These are phyloP conservation scores for Monopterus albus DNA, from an alignment of 2,113 vertebrate genomes.

Conservation along the genomic window DNA sequence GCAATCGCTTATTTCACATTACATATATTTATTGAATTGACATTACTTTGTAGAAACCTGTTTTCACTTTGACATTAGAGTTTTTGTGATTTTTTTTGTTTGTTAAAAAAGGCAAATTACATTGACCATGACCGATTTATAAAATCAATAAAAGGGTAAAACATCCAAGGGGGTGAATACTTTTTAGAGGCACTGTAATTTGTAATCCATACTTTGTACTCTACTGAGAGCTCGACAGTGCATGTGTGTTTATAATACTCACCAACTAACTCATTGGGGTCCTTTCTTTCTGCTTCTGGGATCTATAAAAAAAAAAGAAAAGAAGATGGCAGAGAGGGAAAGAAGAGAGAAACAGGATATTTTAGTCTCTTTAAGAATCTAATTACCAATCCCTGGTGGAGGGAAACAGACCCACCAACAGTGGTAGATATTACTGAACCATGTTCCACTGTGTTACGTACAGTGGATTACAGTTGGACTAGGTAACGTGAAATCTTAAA, in stretches of 20 bases:
- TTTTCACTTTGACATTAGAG: too few species aligned
- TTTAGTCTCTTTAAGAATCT: constrained; percentile 22
- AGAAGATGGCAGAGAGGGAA: constrained; percentile 3
- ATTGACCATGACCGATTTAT: too few species aligned
- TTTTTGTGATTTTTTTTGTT: too few species aligned
- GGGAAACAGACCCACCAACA: neutral
- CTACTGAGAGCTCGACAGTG: too few species aligned
- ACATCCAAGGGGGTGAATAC: too few species aligned
- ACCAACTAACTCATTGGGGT: constrained; percentile 97
- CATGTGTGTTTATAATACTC: constrained; percentile 64
- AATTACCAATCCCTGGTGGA: neutral
- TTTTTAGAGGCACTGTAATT: too few species aligned
- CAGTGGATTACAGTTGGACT: neutral
- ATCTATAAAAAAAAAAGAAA: constrained; percentile 75
- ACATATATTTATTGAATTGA: too few species aligned
- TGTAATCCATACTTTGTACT: too few species aligned
- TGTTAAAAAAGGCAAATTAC: too few species aligned
- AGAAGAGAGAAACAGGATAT: constrained; percentile 14
- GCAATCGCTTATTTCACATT: too few species aligned
- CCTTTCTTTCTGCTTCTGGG: constrained; percentile 88
- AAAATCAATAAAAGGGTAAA: too few species aligned
- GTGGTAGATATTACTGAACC: neutral
- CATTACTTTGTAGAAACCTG: too few species aligned
- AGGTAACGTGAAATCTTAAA: neutral
- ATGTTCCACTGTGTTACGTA: neutral